Evolutionary conservation across 2,888 invertebrate species (phyloP), one percentile per base, ranked within the genome.

Genomic region (Pandemis cinnamomeana): DNA sequence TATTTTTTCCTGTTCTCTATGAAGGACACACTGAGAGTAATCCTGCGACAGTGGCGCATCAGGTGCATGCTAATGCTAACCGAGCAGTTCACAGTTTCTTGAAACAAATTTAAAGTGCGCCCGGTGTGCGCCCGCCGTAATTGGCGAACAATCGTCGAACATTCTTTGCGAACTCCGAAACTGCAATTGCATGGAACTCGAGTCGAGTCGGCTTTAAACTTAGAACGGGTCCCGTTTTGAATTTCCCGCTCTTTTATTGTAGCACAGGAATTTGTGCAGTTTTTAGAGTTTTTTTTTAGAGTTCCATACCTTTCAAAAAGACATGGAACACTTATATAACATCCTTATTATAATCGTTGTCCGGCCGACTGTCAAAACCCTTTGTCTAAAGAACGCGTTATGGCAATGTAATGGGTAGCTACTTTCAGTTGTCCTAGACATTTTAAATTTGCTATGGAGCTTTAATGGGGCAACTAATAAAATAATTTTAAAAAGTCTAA

Each of bases 121-220:
- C 55, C 48, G 48, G 73, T 73, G 73, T 73, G 73, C 20, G 64
- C 64, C 64, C 63, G 70, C 70, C 76, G 72, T 79, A 77, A 78
- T 79, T 79, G 77, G 72, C 72, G 73, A 77, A 78, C 76, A 79
- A 78, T 77, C 69, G 74, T 63, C 71, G 76, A 71, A 74, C 69
- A 74, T 74, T 71, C 74, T 71, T 74, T 67, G 69, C 67, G 63
- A 75, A 75, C 75, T 75, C 64, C 53, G 72, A 15, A 75, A 72
- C 72, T 75, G 78, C 81, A 78, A 78, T 78, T 76, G 78, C 78
- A 77, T 72, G 77, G 77, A 78, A 69, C 72, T 67, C 53, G 75
- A 69, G 69, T 75, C 20, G 70, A 75, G 72, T 75, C 71, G 71
- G 75, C 75, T 69, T 75, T 61, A 74, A 74, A 74, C 46, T 74